Percentiles rank a stretch among this genome's conserved stretches.
These are phyloP conservation scores for Bombus impatiens DNA, from an alignment of 1,140 invertebrate genomes.

Conservation along the genomic window DNA sequence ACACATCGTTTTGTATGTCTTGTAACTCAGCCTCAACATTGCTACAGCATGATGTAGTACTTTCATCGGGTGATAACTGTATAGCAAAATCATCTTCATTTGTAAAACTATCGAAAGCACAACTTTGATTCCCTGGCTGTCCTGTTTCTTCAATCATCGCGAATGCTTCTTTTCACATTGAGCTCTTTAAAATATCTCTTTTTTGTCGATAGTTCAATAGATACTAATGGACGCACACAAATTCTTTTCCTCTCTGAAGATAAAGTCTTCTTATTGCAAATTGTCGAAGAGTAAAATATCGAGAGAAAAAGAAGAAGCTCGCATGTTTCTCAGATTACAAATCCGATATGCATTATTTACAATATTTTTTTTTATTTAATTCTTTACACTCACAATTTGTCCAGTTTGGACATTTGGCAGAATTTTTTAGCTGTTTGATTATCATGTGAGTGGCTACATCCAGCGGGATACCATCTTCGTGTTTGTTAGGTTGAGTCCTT, in stretches of 20 bases:
- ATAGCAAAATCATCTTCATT: background rate
- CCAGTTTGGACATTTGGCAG: no score
- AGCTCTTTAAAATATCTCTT: background rate
- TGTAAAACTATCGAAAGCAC: background rate
- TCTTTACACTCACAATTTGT: no score
- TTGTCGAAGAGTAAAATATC: background rate
- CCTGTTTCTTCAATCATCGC: background rate
- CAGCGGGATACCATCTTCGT: no score
- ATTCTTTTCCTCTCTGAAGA: background rate
- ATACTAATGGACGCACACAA: background rate
- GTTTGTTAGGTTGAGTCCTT: no score
- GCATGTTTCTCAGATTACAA: background rate
- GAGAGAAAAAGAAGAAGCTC: background rate
- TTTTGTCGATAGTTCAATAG: background rate
- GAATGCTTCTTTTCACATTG: background rate
- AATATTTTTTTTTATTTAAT: no score
- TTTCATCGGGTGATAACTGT: background rate
- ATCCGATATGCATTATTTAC: background rate
- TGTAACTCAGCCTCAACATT: background rate
- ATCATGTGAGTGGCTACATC: no score
- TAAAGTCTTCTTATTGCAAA: background rate
- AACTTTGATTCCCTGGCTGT: no score
- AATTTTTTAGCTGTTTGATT: no score
- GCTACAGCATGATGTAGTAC: no score
- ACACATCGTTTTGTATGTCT: background rate